Base-by-base conservation (phyloP, 2,888 invertebrate species). In the Cylloceria caligata region DNA sequence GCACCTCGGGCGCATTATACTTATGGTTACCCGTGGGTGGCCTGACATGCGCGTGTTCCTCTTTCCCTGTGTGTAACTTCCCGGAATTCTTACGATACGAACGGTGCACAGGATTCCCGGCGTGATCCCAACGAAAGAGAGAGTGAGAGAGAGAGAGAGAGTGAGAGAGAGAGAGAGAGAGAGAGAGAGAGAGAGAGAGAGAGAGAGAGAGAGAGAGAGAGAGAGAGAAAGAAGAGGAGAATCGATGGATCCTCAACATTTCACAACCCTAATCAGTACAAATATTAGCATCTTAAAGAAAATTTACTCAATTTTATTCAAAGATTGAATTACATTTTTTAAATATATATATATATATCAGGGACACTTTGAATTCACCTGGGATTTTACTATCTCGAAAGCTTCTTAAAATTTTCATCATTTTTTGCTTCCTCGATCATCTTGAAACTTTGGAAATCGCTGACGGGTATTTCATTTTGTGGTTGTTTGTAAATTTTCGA, bases 1-100 rank as follows among this genome's bases (percentile, higher is more conserved):
- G 87, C 88, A 88, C 87, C 86, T 60, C 88, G 85, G 21, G 27
- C 52, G 90, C 87, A 86, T 89, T 90, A 91, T 92, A 92, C 90
- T 91, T 92, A 92, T 92, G 92, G 92, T 90, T 89, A 88, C 85
- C 88, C 91, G 91, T 92, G 92, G 92, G 92, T 92, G 92, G 91
- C 88, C 89, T 86, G 89, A 88, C 90, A 87, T 86, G 86, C 74
- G 79, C 84, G 84, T 86, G 85, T 88, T 77, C 49, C 79, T 49
- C 84, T 84, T 84, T 87, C 81, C 75, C 78, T 73, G 84, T 34
- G 19, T 60, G 60, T 34, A 36, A 60, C 90, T 90, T 90, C 88
- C 89, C 87, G 89, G 88, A 90, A 91, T 91, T 88, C 86, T 86
- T 83, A 74, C 68, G 64, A 49, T 83, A 74, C 68, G 39, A 57